Percentiles rank a stretch among this genome's conserved stretches.
Evolutionary conservation across 92 coral and sea anemone genomes (phyloP).

Genomic region (Umimayanthus chanpuru): DNA sequence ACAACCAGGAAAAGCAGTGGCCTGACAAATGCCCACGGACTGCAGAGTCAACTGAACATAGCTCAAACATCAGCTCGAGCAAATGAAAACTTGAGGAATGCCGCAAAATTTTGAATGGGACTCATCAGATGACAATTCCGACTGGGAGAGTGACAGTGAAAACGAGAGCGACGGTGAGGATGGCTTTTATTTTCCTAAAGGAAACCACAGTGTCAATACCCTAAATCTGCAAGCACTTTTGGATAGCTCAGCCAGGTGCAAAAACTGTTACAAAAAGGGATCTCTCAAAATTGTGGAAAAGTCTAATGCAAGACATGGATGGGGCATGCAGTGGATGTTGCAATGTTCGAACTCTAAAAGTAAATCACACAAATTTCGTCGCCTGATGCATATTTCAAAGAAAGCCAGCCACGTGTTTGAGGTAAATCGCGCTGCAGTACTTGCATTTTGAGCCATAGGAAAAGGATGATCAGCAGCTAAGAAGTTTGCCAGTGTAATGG

Average conservation of each 20-base stretch:
- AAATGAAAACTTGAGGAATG: conserved; percentile 15
- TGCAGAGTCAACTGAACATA: background rate
- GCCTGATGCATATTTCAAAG: conserved; percentile 26
- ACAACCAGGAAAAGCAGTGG: background rate
- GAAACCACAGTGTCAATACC: conserved; percentile 34
- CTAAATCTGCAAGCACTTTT: conserved; percentile 20
- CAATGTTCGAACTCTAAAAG: conserved; percentile 32
- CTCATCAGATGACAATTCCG: conserved; percentile 2
- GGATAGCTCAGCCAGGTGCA: conserved; percentile 39
- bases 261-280: conserved; percentile 28
- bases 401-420: conserved; percentile 34
- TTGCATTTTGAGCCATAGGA: conserved; percentile 45
- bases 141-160: conserved; percentile 25
- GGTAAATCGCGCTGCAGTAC: conserved; percentile 36
- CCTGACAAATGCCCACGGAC: background rate
- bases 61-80: conserved; percentile 8
- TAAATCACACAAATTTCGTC: conserved; percentile 29
- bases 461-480: conserved; percentile 46
- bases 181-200: conserved; percentile 22
- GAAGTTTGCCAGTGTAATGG: conserved; percentile 46
- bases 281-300: conserved; percentile 35
- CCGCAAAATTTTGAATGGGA: conserved; percentile 23
- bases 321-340: conserved; percentile 37
- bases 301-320: conserved; percentile 37
- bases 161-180: conserved; percentile 22